Percentiles rank a stretch among this genome's conserved stretches.
phyloP scores from a whole-genome alignment of 2,888 invertebrate species.

The Nymphalis urticae region DNA sequence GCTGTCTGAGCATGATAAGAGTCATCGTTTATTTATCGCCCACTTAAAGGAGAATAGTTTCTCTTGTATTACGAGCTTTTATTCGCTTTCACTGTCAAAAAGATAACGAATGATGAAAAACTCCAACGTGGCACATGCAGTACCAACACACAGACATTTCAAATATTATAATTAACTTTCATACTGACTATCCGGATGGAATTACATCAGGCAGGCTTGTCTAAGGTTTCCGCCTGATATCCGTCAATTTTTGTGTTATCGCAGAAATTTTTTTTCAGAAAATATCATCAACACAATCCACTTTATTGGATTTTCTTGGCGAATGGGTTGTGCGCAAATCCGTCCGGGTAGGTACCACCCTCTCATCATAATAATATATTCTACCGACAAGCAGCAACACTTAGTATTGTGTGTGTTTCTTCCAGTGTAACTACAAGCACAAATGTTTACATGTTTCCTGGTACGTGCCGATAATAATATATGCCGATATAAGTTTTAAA shows the following conservation, averaged over 20 bases:
- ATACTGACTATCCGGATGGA: neutral
- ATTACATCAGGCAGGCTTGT: neutral
- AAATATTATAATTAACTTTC: constrained; percentile 1
- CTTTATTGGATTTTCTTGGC: no score
- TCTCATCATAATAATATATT: no score
- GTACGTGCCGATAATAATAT: no score
- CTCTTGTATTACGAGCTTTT: constrained; percentile 24
- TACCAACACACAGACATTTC: neutral
- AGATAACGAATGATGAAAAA: constrained; percentile 21
- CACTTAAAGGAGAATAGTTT: constrained; percentile 25
- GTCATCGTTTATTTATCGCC: constrained; percentile 23
- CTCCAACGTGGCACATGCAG: neutral
- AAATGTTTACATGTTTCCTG: no score
- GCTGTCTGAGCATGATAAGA: constrained; percentile 18
- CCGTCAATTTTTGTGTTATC: neutral
- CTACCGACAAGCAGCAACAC: no score
- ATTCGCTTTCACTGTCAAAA: constrained; percentile 24
- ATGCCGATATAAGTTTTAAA: no score
- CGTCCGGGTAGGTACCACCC: no score
- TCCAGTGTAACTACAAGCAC: no score
- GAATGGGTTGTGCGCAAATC: no score
- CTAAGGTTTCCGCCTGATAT: constrained; percentile 3
- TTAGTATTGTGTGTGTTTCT: no score
- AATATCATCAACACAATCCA: no score
- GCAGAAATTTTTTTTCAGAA: no score